Evolutionary conservation across 2,113 vertebrate genomes (phyloP).

Genomic region (Stigmatopora nigra): DNA sequence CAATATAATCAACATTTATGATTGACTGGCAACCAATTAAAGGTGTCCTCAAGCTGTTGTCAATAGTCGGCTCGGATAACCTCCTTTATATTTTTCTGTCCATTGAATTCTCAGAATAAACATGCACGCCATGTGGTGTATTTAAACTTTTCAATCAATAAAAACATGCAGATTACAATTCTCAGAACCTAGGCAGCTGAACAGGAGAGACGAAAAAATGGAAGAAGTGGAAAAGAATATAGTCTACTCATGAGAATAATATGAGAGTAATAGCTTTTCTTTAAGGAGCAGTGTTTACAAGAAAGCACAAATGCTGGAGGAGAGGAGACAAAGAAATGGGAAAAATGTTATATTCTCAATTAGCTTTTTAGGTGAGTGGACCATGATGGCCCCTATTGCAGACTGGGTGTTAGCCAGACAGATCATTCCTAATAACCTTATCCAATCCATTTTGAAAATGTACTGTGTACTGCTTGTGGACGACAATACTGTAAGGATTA

Average conservation of each 20-base stretch:
- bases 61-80: too few relatives aligned
- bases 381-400: constrained; percentile 21
- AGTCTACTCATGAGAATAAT: constrained; percentile 18
- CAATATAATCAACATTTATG: too few relatives aligned
- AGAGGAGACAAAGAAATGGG: constrained; percentile 7
- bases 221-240: not conserved
- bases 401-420: constrained; percentile 40
- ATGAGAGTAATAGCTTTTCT: constrained; percentile 14
- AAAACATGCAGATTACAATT: too few relatives aligned
- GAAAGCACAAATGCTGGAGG: constrained; percentile 4
- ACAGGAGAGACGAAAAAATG: too few relatives aligned
- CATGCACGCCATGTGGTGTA: too few relatives aligned
- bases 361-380: constrained; percentile 31
- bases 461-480: constrained; percentile 19
- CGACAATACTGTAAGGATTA: constrained; percentile 42
- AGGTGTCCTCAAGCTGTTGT: too few relatives aligned
- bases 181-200: too few relatives aligned
- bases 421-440: constrained; percentile 37
- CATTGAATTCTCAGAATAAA: too few relatives aligned
- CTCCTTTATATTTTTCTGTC: too few relatives aligned
- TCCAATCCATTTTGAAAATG: constrained; percentile 52
- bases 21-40: too few relatives aligned
- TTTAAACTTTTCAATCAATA: too few relatives aligned
- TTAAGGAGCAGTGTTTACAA: constrained; percentile 20
- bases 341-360: constrained; percentile 29